These are phyloP conservation scores for Brachylomia viminalis DNA, from an alignment of 2,888 invertebrate species.

Conservation along the genomic window DNA sequence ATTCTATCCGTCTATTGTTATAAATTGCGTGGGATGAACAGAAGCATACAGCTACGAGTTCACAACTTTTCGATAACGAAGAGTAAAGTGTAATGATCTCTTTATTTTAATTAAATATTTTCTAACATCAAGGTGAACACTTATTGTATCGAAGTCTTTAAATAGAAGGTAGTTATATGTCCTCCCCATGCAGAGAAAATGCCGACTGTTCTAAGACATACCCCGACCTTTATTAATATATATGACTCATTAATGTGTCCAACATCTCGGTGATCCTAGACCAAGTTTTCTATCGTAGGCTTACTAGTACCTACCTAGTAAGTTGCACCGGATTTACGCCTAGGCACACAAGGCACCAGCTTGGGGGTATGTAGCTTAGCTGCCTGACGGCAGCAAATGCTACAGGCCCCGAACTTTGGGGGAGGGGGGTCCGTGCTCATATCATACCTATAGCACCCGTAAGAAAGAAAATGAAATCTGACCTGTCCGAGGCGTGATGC, in stretches of 20 bases:
- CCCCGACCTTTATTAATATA: neutral
- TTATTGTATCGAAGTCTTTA: neutral
- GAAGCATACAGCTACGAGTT: neutral
- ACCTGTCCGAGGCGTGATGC: too few relatives aligned
- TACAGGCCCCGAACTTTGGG: too few relatives aligned
- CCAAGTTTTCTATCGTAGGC: neutral
- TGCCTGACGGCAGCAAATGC: too few relatives aligned
- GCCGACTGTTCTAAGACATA: neutral
- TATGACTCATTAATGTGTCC: neutral
- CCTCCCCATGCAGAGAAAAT: neutral
- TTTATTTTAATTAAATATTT: neutral
- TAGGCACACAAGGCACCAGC: too few relatives aligned
- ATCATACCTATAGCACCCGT: too few relatives aligned
- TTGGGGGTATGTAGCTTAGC: too few relatives aligned
- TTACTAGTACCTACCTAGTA: neutral
- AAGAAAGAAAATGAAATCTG: too few relatives aligned
- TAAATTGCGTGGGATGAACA: constrained; percentile 26
- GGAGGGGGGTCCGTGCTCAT: too few relatives aligned
- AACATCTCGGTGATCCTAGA: neutral
- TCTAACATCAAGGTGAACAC: neutral
- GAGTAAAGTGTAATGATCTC: constrained; percentile 19
- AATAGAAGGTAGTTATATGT: neutral
- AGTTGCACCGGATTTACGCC: too few relatives aligned
- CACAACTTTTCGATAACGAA: constrained; percentile 8
- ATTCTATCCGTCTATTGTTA: constrained; percentile 48